Evolutionary conservation across 2,113 vertebrate genomes (phyloP).

Genomic region (Tamias sibiricus): DNA sequence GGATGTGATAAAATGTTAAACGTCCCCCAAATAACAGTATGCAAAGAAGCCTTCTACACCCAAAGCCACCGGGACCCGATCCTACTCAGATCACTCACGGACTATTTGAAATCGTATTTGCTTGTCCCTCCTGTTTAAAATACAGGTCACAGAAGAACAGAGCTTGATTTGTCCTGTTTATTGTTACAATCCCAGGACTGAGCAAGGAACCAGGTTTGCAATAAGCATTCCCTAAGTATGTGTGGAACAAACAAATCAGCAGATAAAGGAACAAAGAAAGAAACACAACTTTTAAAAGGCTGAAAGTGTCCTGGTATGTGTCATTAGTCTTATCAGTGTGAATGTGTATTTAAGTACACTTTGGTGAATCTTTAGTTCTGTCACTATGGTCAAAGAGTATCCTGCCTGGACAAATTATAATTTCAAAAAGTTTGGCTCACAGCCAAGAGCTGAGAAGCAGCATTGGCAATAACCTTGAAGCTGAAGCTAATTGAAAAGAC

Average conservation of each 20-base stretch:
- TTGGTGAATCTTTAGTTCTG: not conserved
- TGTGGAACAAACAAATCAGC: not conserved
- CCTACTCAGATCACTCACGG: not conserved
- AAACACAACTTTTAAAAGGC: not conserved
- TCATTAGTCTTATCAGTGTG: not conserved
- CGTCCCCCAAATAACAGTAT: not conserved
- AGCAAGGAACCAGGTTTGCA: not conserved
- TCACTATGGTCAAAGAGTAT: not conserved
- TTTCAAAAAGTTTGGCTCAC: not conserved
- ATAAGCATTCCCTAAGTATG: not conserved
- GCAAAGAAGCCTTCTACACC: not conserved
- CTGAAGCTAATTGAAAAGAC: not conserved
- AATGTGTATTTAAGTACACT: not conserved
- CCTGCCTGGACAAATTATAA: not conserved
- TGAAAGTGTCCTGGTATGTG: accelerated
- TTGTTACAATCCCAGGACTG: not conserved
- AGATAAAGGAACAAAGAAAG: not conserved
- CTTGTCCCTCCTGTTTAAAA: not conserved
- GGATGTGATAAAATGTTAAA: not conserved
- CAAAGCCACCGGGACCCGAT: not conserved
- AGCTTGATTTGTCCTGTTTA: not conserved
- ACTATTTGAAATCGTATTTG: not conserved
- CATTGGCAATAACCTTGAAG: not conserved
- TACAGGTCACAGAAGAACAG: not conserved
- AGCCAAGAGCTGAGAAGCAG: not conserved